Evolutionary conservation across 2,888 invertebrate genomes (phyloP).

Genomic region (Exephanes ischioxanthus): DNA sequence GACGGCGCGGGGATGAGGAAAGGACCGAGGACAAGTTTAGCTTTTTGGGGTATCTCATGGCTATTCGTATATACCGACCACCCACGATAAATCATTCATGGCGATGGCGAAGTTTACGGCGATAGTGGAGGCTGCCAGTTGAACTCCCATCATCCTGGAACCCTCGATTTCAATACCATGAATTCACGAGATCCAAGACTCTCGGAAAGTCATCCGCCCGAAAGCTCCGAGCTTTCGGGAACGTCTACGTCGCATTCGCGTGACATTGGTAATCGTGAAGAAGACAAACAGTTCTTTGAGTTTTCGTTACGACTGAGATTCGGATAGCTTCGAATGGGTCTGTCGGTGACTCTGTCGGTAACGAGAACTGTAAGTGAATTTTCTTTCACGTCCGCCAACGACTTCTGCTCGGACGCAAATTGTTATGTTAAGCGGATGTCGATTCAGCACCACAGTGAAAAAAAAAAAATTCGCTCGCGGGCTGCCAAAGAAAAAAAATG

Average conservation of each 20-base stretch:
- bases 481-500: too few relatives aligned
- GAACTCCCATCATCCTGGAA: slow-evolving; percentile 5
- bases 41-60: slow-evolving; percentile 56
- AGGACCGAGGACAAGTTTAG: slow-evolving; percentile 60
- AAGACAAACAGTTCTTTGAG: too few relatives aligned
- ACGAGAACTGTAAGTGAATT: too few relatives aligned
- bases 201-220: slow-evolving; percentile 28
- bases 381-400: too few relatives aligned
- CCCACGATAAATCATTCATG: slow-evolving; percentile 59
- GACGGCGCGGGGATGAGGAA: slow-evolving; percentile 22
- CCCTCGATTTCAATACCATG: slow-evolving; percentile 36
- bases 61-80: slow-evolving; percentile 28
- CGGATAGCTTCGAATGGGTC: too few relatives aligned
- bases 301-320: too few relatives aligned
- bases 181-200: slow-evolving; percentile 7
- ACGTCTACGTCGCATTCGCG: not conserved
- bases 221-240: not conserved
- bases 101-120: slow-evolving; percentile 43
- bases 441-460: too few relatives aligned
- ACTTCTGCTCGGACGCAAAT: too few relatives aligned
- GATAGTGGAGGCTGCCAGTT: slow-evolving; percentile 9
- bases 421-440: too few relatives aligned
- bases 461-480: too few relatives aligned
- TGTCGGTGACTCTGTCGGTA: too few relatives aligned
- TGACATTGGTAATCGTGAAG: too few relatives aligned